Percentiles rank a stretch among this genome's conserved stretches.
Evolutionary conservation across 2,888 invertebrate genomes (phyloP).

Genomic region (Mellilla xanthometata): DNA sequence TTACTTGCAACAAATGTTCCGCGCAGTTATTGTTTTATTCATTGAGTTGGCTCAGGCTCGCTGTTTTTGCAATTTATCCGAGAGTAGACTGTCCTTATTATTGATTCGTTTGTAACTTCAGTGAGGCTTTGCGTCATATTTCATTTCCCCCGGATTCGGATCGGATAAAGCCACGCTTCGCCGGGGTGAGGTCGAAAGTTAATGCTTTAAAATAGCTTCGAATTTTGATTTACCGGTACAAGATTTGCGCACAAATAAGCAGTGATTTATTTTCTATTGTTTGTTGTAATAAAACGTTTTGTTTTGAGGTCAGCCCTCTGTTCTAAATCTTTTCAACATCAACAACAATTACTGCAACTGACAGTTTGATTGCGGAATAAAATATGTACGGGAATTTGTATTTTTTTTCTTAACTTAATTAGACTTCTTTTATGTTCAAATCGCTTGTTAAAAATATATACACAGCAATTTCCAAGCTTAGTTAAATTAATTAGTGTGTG

Average conservation of each 20-base stretch:
- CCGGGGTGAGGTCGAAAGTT: slow-evolving; percentile 11
- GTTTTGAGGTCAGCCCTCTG: too few species aligned
- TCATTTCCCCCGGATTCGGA: slow-evolving; percentile 20
- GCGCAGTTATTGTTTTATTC: slow-evolving; percentile 30
- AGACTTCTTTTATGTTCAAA: too few species aligned
- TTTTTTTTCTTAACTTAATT: too few species aligned
- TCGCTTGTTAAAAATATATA: too few species aligned
- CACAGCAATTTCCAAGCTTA: too few species aligned
- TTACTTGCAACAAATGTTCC: slow-evolving; percentile 26
- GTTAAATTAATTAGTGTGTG: too few species aligned
- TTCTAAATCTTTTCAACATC: too few species aligned
- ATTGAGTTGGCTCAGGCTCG: slow-evolving; percentile 12
- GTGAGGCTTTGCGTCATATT: slow-evolving; percentile 18
- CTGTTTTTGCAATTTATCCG: slow-evolving; percentile 18
- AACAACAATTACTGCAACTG: too few species aligned
- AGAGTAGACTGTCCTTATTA: slow-evolving; percentile 19
- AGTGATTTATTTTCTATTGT: slow-evolving; percentile 3
- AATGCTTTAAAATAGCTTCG: slow-evolving; percentile 11
- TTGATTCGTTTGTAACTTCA: slow-evolving; percentile 20
- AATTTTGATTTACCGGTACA: slow-evolving; percentile 7
- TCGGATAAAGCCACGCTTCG: slow-evolving; percentile 12
- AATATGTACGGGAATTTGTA: too few species aligned
- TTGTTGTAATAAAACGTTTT: not conserved
- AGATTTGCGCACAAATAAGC: slow-evolving; percentile 8
- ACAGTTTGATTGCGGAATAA: too few species aligned